Evolutionary conservation across 2,113 vertebrate genomes (phyloP), one percentile per base, ranked within the genome.

Genomic region (Chamaea fasciata): DNA sequence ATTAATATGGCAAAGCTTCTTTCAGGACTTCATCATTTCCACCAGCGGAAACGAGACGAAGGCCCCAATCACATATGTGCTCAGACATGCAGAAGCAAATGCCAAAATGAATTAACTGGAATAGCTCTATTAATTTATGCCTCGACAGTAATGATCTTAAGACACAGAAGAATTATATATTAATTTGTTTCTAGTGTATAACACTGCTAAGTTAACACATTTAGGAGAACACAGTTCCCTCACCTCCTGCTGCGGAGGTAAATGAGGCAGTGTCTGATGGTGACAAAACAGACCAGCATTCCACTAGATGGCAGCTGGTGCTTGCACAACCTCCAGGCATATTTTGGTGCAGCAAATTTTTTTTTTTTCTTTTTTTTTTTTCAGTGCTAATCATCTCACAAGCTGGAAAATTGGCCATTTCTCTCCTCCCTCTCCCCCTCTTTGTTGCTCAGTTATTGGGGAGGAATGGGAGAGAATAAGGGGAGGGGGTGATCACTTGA

Each of bases 281-380:
- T n/a, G 41, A 87, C 87, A 88, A 47, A 79, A 91, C 85, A 62
- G 14, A 42, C 27, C 57, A 7, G 69, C 15, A 41, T 67, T 86
- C 96, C 98, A 70, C 98, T 97, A 98, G 98, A 98, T 98, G 98
- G 98, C 98, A 98, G 97, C 91, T 94, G 94, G 97, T 88, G 96
- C 95, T 96, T 89, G 94, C 92, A 83, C 89, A 98, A 97, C 90
- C 59, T 83, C 79, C 42, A 71, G 39, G 94, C 75, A 37, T 52
- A 21, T 76, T 89, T 53, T 50, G 83, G 30, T 55, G 78, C 94
- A 70, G 92, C 94, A 71, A 84, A 90, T 80, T 73, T 83, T 89
- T 69, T 42, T 31, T 37, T 30, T 68, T 92, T 96, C 70, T 73
- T 44, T 28, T 67, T 92, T 96, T 73, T 73, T 86, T 21, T 17